phyloP scores from a whole-genome alignment of 2,113 vertebrate species.

The Dolichotis patagonum region DNA sequence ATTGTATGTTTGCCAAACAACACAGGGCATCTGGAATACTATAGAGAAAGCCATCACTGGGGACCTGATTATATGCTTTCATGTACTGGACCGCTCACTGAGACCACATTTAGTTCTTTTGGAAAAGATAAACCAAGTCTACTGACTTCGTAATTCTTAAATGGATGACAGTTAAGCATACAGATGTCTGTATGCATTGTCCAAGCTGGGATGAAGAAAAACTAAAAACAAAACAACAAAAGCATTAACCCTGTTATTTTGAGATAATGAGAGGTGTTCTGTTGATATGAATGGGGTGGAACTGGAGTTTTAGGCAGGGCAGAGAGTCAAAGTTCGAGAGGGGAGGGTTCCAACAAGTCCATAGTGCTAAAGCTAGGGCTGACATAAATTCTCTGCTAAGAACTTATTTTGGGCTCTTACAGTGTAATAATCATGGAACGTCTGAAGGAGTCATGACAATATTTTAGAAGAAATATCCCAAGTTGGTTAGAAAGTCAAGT shows the following conservation, averaged over 20 bases:
- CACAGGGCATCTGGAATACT: conserved; percentile 81
- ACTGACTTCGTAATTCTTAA: conserved; percentile 75
- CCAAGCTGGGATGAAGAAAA: conserved; percentile 39
- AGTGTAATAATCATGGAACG: neutral
- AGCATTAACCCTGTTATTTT: neutral
- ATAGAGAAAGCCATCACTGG: conserved; percentile 75
- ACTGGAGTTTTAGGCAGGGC: neutral
- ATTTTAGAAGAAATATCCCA: neutral
- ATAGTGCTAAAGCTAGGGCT: neutral
- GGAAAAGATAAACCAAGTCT: conserved; percentile 79
- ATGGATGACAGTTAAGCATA: conserved; percentile 71
- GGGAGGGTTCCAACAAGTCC: neutral
- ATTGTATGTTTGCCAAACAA: conserved; percentile 84
- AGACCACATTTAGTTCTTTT: conserved; percentile 79
- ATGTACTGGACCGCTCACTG: conserved; percentile 66
- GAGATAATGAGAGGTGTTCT: neutral
- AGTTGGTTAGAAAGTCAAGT: conserved; percentile 12
- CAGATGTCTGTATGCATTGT: conserved; percentile 39
- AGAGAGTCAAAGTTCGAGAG: neutral
- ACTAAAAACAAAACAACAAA: neutral
- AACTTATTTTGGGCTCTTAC: neutral
- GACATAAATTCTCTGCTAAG: neutral
- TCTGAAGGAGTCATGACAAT: neutral
- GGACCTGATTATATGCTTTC: conserved; percentile 82
- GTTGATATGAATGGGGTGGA: neutral